Conservation (phyloP, 2,113 vertebrate genomes). For the Larimichthys crocea region DNA sequence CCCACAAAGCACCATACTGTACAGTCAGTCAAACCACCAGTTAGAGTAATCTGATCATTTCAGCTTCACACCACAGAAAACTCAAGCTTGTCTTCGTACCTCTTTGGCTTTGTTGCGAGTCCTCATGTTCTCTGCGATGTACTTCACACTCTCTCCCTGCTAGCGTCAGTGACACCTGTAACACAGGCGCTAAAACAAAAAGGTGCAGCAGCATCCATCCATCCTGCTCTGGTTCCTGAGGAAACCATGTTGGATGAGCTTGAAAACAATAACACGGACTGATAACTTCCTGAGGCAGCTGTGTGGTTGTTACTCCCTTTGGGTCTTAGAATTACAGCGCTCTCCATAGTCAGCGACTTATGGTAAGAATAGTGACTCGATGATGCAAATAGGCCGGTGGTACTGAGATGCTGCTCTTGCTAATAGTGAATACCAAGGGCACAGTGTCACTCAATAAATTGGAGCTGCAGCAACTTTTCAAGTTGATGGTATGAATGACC, state of each 20-base stretch:
- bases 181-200: slow-evolving; percentile 56
- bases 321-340: slow-evolving; percentile 61
- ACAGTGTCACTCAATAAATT: slow-evolving; percentile 53
- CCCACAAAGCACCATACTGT: too few relatives aligned
- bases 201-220: slow-evolving; percentile 70
- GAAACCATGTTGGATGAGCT: slow-evolving; percentile 66
- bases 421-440: slow-evolving; percentile 68
- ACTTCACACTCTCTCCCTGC: slow-evolving; percentile 85
- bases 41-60: background rate
- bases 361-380: slow-evolving; percentile 45
- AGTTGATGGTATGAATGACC: slow-evolving; percentile 31
- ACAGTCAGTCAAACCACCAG: too few relatives aligned
- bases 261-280: slow-evolving; percentile 74
- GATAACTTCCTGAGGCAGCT: slow-evolving; percentile 72
- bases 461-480: background rate
- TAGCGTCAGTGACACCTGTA: slow-evolving; percentile 60
- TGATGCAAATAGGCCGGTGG: slow-evolving; percentile 68
- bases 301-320: slow-evolving; percentile 66
- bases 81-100: slow-evolving; percentile 76
- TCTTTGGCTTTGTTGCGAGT: slow-evolving; percentile 93
- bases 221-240: slow-evolving; percentile 47
- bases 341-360: slow-evolving; percentile 69
- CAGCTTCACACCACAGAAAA: background rate
- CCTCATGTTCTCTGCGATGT: slow-evolving; percentile 94
- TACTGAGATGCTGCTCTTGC: slow-evolving; percentile 44